Evolutionary conservation across 2,888 invertebrate genomes (phyloP).

Genomic region (Dicranocentrus wangi): DNA sequence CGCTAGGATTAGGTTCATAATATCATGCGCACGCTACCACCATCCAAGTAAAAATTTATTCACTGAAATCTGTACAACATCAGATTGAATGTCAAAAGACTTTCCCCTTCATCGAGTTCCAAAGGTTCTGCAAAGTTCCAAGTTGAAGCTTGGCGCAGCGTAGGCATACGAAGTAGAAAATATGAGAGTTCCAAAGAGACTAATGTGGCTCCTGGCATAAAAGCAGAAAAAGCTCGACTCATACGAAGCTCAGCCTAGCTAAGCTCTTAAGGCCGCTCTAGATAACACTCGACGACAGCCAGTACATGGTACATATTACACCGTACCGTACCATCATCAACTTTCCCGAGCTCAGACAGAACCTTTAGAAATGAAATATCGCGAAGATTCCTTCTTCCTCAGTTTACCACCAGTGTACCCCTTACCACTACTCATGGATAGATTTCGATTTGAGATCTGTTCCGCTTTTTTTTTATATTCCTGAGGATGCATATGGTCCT

Average conservation of each 20-base stretch:
- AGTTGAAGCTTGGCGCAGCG: not conserved
- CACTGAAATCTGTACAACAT: slow-evolving; percentile 3
- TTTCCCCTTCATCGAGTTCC: slow-evolving; percentile 38
- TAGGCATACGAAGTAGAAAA: slow-evolving; percentile 11
- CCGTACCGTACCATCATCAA: not conserved
- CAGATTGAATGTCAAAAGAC: slow-evolving; percentile 52
- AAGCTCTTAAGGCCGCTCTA: not conserved
- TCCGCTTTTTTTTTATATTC: too few relatives aligned
- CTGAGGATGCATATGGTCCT: too few relatives aligned
- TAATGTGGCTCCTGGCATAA: slow-evolving; percentile 11
- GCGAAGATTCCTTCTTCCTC: not conserved
- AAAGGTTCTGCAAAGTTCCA: slow-evolving; percentile 22
- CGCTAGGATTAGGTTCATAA: too few relatives aligned
- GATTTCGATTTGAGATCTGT: too few relatives aligned
- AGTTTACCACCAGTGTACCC: too few relatives aligned
- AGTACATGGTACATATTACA: not conserved
- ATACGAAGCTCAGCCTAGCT: slow-evolving; percentile 1
- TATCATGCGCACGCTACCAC: too few relatives aligned
- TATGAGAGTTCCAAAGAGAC: not conserved
- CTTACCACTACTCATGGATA: too few relatives aligned
- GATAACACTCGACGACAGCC: slow-evolving; percentile 2
- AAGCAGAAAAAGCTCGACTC: slow-evolving; percentile 6
- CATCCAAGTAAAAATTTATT: not conserved
- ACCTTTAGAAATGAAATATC: slow-evolving; percentile 19
- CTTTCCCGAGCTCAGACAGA: not conserved